These are phyloP conservation scores for Xiphias gladius DNA, from an alignment of 2,113 vertebrate species.

Conservation along the genomic window DNA sequence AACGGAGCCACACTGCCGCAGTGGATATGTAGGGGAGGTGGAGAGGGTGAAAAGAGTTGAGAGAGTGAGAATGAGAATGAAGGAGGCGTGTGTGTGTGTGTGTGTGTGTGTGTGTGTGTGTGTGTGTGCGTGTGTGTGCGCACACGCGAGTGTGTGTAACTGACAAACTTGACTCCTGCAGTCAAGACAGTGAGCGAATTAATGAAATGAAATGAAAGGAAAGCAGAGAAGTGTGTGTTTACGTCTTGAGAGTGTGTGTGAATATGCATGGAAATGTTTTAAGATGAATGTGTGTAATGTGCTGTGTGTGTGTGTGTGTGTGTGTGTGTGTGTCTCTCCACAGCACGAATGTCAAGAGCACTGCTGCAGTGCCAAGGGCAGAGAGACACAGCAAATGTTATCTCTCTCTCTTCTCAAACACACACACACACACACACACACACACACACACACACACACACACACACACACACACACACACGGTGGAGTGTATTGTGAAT, in stretches of 20 bases:
- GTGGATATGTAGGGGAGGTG: slow-evolving; percentile 80
- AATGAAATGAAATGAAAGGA: slow-evolving; percentile 4
- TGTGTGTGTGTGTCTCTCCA: slow-evolving; percentile 4
- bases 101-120: slow-evolving; percentile 25
- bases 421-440: slow-evolving; percentile 4
- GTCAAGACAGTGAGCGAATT: slow-evolving; percentile 42
- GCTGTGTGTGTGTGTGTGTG: slow-evolving; percentile 28
- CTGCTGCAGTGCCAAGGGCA: slow-evolving; percentile 62
- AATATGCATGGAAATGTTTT: slow-evolving; percentile 19
- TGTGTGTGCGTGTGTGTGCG: slow-evolving; percentile 2
- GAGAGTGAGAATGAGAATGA: slow-evolving; percentile 58
- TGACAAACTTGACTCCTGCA: slow-evolving; percentile 27
- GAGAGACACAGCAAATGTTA: slow-evolving; percentile 22
- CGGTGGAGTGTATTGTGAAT: slow-evolving; percentile 1
- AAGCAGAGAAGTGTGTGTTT: background rate
- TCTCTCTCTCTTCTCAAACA: background rate
- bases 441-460: slow-evolving; percentile 24
- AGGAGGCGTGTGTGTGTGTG: slow-evolving; percentile 19
- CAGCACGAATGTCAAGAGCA: slow-evolving; percentile 47
- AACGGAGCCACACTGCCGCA: slow-evolving; percentile 89
- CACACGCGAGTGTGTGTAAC: background rate
- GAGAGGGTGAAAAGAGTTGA: slow-evolving; percentile 52
- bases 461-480: slow-evolving; percentile 33
- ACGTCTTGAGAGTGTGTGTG: slow-evolving; percentile 1
- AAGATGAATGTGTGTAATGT: slow-evolving; percentile 5